Percentiles rank a stretch among this genome's conserved stretches.
Conservation (phyloP, 30 jellyfish, hydroid and myxozoan genomes). For the Phacellophora camtschatica region DNA sequence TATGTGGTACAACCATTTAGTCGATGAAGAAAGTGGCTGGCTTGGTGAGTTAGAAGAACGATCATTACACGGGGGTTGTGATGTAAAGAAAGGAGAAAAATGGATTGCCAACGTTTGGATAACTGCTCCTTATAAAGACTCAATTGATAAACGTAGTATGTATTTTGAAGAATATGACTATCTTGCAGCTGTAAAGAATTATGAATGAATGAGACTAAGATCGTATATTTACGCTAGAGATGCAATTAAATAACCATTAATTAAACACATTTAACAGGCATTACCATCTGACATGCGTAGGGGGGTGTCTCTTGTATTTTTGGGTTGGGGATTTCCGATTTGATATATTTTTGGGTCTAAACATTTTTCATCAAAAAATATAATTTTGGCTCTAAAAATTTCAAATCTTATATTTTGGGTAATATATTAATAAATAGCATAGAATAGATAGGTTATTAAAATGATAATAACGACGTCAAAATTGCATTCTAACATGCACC, state of each 20-base stretch:
- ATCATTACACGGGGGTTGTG: slow-evolving; percentile 99
- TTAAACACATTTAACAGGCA: background rate
- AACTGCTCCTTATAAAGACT: slow-evolving; percentile 90
- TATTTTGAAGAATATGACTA: slow-evolving; percentile 75
- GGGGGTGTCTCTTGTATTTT: no score
- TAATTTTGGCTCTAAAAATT: no score
- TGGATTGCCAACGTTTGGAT: slow-evolving; percentile 99
- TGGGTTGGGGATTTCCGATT: no score
- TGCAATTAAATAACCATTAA: background rate
- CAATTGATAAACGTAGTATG: slow-evolving; percentile 70
- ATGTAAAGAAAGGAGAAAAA: slow-evolving; percentile 91
- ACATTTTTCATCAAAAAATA: no score
- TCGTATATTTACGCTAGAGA: background rate
- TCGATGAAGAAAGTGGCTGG: slow-evolving; percentile 84
- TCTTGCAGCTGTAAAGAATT: slow-evolving; percentile 51
- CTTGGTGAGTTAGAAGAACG: slow-evolving; percentile 90
- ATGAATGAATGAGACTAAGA: background rate
- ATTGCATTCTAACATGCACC: no score
- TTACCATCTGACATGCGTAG: background rate
- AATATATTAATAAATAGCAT: no score
- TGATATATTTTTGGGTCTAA: no score
- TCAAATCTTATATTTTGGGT: no score
- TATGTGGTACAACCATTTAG: slow-evolving; percentile 95
- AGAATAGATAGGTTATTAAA: no score
- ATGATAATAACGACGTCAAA: no score